Evolutionary conservation across 2,888 invertebrate species (phyloP).

Genomic region (Cephonodes hylas): DNA sequence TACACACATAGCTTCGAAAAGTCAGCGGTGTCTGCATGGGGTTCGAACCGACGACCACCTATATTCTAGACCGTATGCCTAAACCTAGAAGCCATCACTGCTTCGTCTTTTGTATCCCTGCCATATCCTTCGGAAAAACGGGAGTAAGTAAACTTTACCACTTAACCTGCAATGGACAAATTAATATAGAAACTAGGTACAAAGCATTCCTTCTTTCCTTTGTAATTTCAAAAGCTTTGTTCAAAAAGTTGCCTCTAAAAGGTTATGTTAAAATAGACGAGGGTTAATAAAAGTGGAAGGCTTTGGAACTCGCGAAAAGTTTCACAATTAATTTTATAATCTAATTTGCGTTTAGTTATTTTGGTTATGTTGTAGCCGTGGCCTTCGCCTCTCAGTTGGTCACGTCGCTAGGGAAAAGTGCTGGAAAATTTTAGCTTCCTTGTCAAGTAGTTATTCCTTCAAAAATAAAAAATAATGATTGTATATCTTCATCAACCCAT

Average conservation of each 20-base stretch:
- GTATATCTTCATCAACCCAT: no score
- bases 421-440: no score
- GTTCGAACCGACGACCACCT: no score
- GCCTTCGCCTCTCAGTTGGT: not conserved
- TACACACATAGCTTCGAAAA: no score
- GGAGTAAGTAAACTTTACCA: no score
- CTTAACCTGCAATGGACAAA: not conserved
- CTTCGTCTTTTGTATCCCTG: no score
- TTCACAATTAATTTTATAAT: not conserved
- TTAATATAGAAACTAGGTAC: not conserved
- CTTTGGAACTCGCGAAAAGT: not conserved
- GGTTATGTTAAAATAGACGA: not conserved
- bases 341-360: not conserved
- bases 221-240: not conserved
- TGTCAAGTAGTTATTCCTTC: no score
- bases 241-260: not conserved
- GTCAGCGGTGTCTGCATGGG: no score
- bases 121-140: no score
- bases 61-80: no score
- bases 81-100: no score
- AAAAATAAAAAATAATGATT: no score
- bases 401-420: not conserved
- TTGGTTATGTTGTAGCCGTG: not conserved
- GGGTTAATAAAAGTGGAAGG: not conserved
- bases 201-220: not conserved